phyloP scores from a whole-genome alignment of 2,888 invertebrate species.

The Steinernema scapterisci region DNA sequence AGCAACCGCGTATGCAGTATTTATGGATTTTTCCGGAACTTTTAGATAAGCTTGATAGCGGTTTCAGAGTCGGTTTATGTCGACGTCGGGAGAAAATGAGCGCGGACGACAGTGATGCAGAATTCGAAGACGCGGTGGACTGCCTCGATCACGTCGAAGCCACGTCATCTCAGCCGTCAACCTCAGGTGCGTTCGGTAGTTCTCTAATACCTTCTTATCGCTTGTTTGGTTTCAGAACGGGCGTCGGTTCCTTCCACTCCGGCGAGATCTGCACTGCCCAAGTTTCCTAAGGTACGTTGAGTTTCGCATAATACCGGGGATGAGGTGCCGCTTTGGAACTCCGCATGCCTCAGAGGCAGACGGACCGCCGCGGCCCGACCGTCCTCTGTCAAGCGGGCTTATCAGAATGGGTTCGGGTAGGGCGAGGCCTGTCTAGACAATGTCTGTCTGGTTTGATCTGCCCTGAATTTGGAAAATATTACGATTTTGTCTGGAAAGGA shows the following conservation, averaged over 20 bases:
- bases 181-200: neutral
- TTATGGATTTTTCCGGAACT: neutral
- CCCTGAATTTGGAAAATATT: too few relatives aligned
- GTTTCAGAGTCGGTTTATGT: neutral
- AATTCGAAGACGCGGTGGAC: slow-evolving; percentile 59
- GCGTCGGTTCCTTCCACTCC: neutral
- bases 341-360: too few relatives aligned
- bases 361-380: too few relatives aligned
- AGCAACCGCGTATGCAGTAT: neutral
- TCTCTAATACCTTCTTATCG: too few relatives aligned
- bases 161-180: neutral
- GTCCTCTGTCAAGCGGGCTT: too few relatives aligned
- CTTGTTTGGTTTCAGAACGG: neutral
- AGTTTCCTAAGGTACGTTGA: neutral
- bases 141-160: slow-evolving; percentile 27
- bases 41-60: neutral
- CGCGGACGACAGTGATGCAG: slow-evolving; percentile 45
- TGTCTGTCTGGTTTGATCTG: too few relatives aligned
- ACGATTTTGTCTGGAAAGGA: too few relatives aligned
- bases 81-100: slow-evolving; percentile 34
- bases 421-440: too few relatives aligned
- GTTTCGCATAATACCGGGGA: neutral
- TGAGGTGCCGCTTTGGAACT: too few relatives aligned
- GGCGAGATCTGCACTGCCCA: neutral
- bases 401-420: too few relatives aligned